A percentile compares a stretch with the other conserved stretches of the same genome.
Evolutionary conservation across 2,797 vertebrate species (phyloP).

Genomic region (Xiphorhynchus erythropygius): DNA sequence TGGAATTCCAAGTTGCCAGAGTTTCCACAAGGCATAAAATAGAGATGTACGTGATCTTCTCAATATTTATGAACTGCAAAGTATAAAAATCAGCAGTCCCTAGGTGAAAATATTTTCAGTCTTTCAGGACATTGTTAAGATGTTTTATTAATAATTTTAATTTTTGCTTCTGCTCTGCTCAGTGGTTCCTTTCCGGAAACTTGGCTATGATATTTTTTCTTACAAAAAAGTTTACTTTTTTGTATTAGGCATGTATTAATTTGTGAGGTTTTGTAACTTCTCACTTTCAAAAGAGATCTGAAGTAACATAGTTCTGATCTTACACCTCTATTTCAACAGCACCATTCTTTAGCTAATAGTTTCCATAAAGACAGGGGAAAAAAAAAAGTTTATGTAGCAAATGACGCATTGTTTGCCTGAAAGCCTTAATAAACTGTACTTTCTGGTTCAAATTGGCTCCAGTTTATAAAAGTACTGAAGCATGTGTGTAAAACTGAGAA

Average conservation of each 20-base stretch:
- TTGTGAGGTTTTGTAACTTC: neutral
- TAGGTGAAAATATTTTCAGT: neutral
- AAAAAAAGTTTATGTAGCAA: neutral
- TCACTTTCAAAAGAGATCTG: neutral
- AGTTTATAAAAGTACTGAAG: neutral
- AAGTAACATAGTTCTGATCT: neutral
- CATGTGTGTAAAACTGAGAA: neutral
- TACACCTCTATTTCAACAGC: neutral
- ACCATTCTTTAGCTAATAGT: neutral
- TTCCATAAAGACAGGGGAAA: neutral
- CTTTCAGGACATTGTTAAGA: neutral
- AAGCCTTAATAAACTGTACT: neutral
- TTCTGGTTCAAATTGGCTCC: neutral
- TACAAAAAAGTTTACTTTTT: neutral
- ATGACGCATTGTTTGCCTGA: neutral
- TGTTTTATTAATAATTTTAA: constrained; percentile 1
- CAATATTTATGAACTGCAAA: constrained; percentile 40
- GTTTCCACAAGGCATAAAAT: constrained; percentile 15
- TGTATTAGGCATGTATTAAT: neutral
- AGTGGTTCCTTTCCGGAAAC: neutral
- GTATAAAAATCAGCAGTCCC: neutral
- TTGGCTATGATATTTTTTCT: neutral
- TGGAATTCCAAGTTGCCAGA: neutral
- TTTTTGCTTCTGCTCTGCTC: neutral
- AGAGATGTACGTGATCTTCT: neutral